Base-by-base conservation (phyloP, 37 sponge, comb jelly and placozoan genomes). In the Hormiphora californensis region DNA sequence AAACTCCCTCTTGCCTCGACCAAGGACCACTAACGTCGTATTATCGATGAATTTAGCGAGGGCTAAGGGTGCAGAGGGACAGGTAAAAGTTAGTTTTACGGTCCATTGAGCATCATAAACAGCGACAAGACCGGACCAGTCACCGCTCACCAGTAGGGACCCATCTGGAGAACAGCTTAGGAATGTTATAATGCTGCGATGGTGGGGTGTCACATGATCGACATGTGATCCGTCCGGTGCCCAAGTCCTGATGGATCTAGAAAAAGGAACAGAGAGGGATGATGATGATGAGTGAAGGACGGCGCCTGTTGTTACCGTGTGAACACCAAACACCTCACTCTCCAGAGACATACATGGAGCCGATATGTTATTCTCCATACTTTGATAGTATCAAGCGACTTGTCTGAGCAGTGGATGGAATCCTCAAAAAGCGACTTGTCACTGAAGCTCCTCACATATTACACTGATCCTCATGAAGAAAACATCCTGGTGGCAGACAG, bases 171-270 rank as follows among this genome's bases (percentile, higher is more conserved):
- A 73, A 43, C 43, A 27, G 27, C 81, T 43, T 22, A 33, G n/a
- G 81, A 41, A 73, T 1, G 81, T 73, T 15, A 73, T 73, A 33
- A 73, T 73, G 25, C 81, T 73, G 27, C 46, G 40, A 46, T 73
- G 81, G 9, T 23, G 81, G 17, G 81, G 40, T 3, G 33, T 3
- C 7, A 33, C 9, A 19, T 43, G 21, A 28, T 21, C 43, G 36
- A 28, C 39, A 59, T 21, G 23, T 8, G 35, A 8, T 32, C 35
- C 68, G 8, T 9, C 9, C 27, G 61, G n/a, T 0, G 81, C 40
- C 81, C 81, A 73, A 0, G 46, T 40, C 44, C 9, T 73, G 15
- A 73, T 73, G 44, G 40, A 43, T 43, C 81, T 43, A 43, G 81
- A 73, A 23, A 33, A 46, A 73, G 81, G 81, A 33, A 73, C 81